Evolutionary conservation across 35 echinoderm and acorn worm genomes (phyloP).

Genomic region (Hemicentrotus pulcherrimus): DNA sequence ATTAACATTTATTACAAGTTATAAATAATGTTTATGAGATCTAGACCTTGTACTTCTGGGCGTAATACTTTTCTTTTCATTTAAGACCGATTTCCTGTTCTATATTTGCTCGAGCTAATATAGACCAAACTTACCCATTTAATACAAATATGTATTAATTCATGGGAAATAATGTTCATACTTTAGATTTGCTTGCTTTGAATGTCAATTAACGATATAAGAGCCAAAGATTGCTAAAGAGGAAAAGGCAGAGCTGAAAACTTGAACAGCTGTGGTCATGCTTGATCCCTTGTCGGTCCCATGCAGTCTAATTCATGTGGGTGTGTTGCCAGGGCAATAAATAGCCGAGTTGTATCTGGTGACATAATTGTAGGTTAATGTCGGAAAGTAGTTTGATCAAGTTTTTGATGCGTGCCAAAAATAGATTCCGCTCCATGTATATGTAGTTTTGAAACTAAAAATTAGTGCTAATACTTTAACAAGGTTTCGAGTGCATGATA

Average conservation of each 20-base stretch:
- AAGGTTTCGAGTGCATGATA: neutral
- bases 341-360: neutral
- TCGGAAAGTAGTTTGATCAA: neutral
- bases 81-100: neutral
- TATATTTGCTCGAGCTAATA: neutral
- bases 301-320: neutral
- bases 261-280: conserved; percentile 4
- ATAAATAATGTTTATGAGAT: too few relatives aligned
- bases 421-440: neutral
- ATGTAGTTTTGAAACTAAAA: neutral
- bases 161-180: neutral
- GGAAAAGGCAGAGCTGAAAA: neutral
- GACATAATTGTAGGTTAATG: neutral
- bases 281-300: neutral
- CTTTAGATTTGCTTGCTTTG: neutral
- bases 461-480: neutral
- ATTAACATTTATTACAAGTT: too few relatives aligned
- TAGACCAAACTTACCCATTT: neutral
- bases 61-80: neutral
- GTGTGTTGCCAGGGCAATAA: neutral
- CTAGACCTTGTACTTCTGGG: too few relatives aligned
- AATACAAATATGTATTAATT: neutral
- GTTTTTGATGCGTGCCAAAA: neutral
- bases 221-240: neutral
- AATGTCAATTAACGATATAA: neutral